These are phyloP conservation scores for Grammomys dolichurus DNA, from an alignment of 2,113 vertebrate genomes.

Conservation along the genomic window DNA sequence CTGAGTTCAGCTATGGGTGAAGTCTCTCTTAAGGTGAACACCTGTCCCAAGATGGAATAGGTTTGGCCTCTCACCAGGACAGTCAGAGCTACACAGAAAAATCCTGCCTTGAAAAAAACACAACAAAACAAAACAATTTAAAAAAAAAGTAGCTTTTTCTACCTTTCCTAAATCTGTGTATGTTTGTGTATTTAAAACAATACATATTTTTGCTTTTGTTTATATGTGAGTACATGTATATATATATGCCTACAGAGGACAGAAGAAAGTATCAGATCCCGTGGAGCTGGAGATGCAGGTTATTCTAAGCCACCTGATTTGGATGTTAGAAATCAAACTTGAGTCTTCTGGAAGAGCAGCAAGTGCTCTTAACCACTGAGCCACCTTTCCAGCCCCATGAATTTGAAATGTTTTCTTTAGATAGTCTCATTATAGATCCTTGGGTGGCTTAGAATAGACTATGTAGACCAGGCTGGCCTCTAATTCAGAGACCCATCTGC, in stretches of 20 bases:
- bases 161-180: neutral
- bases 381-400: neutral
- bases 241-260: neutral
- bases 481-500: neutral
- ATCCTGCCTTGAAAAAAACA: neutral
- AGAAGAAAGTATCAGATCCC: neutral
- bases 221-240: neutral
- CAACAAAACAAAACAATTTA: neutral
- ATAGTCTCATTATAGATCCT: neutral
- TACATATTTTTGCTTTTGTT: neutral
- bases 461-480: neutral
- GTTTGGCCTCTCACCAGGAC: neutral
- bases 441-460: neutral
- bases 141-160: neutral
- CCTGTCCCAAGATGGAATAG: too few species aligned
- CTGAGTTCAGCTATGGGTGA: too few species aligned
- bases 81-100: neutral
- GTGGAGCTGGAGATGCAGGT: neutral
- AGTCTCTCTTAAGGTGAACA: too few species aligned
- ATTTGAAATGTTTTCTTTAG: neutral
- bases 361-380: neutral
- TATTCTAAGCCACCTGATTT: neutral
- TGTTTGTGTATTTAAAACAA: neutral
- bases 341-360: neutral
- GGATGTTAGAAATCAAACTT: neutral